A percentile compares a stretch with the other conserved stretches of the same genome.
These are phyloP conservation scores for Notoglanidium macrostoma DNA, from an alignment of 2,797 vertebrate species.

Conservation along the genomic window DNA sequence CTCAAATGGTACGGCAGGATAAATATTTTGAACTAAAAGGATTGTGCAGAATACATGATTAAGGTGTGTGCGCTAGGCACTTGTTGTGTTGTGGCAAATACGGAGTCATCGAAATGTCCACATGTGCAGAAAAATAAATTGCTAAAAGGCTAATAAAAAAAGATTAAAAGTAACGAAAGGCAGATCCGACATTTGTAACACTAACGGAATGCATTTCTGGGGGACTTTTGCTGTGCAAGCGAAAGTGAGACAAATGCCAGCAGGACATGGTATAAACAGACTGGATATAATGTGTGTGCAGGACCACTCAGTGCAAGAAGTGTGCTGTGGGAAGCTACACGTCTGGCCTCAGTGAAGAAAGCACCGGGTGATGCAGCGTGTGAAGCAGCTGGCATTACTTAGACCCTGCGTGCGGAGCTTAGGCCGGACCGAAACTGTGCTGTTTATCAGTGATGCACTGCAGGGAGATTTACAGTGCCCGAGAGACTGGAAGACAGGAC, in stretches of 20 bases:
- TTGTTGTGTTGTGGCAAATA: neutral
- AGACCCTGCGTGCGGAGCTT: conserved; percentile 51
- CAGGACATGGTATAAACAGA: neutral
- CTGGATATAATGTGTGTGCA: neutral
- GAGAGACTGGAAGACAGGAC: conserved; percentile 12
- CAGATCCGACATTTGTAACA: neutral
- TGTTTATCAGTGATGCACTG: conserved; percentile 49
- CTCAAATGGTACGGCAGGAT: neutral
- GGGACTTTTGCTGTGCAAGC: neutral
- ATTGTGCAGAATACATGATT: neutral
- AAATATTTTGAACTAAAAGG: neutral
- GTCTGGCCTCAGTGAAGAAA: conserved; percentile 8
- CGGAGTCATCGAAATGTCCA: neutral
- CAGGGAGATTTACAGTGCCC: conserved; percentile 54
- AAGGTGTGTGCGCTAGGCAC: too few relatives aligned
- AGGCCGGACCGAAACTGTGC: conserved; percentile 24
- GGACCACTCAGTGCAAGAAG: neutral
- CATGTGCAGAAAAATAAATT: neutral
- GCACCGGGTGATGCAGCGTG: neutral
- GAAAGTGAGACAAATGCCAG: conserved; percentile 12
- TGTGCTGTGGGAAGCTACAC: conserved; percentile 18
- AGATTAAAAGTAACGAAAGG: neutral
- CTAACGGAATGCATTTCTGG: neutral
- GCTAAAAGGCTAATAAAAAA: neutral
- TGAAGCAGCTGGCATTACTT: conserved; percentile 58